Percentiles rank a stretch among this genome's conserved stretches.
These are phyloP conservation scores for Callocephalon fimbriatum DNA, from an alignment of 2,113 vertebrate genomes.

Conservation along the genomic window DNA sequence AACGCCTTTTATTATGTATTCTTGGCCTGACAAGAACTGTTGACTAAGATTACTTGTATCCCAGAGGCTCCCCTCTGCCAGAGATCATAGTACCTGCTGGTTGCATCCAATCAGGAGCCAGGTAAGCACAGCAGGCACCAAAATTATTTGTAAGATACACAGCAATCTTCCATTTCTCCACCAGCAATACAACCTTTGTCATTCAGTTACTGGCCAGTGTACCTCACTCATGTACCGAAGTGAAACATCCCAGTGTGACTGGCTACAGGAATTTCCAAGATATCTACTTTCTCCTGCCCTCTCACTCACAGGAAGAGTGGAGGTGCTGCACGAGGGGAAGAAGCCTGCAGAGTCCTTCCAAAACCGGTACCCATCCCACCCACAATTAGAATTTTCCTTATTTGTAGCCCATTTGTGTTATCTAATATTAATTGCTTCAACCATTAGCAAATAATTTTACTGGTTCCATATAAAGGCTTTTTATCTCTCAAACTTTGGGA, in stretches of 20 bases:
- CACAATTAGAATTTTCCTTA: not conserved
- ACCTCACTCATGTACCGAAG: not conserved
- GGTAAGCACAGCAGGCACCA: not conserved
- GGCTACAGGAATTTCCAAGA: not conserved
- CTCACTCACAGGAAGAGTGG: not conserved
- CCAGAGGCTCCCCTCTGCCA: not conserved
- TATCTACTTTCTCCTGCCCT: not conserved
- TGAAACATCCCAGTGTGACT: not conserved
- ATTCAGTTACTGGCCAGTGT: not conserved
- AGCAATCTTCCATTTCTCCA: not conserved
- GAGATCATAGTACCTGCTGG: not conserved
- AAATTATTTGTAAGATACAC: not conserved
- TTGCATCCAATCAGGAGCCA: not conserved
- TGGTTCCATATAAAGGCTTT: not conserved
- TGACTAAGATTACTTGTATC: not conserved
- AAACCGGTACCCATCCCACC: not conserved
- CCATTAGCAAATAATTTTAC: not conserved
- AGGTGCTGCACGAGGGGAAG: not conserved
- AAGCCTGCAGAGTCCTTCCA: not conserved
- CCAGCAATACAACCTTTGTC: not conserved
- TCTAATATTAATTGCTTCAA: not conserved
- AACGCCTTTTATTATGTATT: slow-evolving; percentile 24
- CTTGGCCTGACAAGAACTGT: not conserved
- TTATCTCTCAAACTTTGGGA: not conserved
- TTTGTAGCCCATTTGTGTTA: not conserved